A percentile compares a stretch with the other conserved stretches of the same genome.
Evolutionary conservation across 2,888 invertebrate species (phyloP).

Genomic region (Rutpela maculata): DNA sequence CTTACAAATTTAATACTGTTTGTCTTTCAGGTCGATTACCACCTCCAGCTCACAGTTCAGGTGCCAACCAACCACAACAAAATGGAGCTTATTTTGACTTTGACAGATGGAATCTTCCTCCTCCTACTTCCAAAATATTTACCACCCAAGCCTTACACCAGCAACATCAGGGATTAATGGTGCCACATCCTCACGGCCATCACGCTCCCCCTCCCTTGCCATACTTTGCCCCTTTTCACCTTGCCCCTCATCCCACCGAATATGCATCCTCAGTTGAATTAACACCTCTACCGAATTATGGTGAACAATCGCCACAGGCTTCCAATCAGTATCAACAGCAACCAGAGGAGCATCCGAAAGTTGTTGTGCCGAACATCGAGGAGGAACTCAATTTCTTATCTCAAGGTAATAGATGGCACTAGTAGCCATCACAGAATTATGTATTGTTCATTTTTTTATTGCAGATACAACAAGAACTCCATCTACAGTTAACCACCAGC

Average conservation of each 20-base stretch:
- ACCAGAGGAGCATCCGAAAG: constrained; percentile 85
- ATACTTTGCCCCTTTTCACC: constrained; percentile 86
- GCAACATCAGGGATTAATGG: constrained; percentile 77
- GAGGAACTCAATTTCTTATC: constrained; percentile 90
- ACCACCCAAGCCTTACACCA: constrained; percentile 74
- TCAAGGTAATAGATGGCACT: constrained; percentile 73
- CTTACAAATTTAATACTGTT: no score
- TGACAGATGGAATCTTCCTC: constrained; percentile 87
- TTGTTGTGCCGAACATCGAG: constrained; percentile 92
- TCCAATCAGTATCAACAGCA: constrained; percentile 67
- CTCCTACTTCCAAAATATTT: constrained; percentile 83
- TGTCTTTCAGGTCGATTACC: constrained; percentile 77
- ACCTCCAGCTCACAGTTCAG: constrained; percentile 82
- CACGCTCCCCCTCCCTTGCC: constrained; percentile 80
- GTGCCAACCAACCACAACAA: constrained; percentile 66
- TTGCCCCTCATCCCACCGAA: constrained; percentile 75
- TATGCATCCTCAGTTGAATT: constrained; percentile 80
- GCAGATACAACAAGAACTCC: constrained; percentile 59
- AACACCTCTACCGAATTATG: constrained; percentile 78
- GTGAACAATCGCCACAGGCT: constrained; percentile 72
- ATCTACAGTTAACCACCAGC: constrained; percentile 55
- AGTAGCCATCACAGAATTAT: not conserved
- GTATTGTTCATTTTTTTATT: constrained; percentile 28
- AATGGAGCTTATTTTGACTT: constrained; percentile 84
- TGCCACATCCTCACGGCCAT: constrained; percentile 80